A percentile compares a stretch with the other conserved stretches of the same genome.
Evolutionary conservation across 2,888 invertebrate genomes (phyloP).

Genomic region (Aspidiotus destructor): DNA sequence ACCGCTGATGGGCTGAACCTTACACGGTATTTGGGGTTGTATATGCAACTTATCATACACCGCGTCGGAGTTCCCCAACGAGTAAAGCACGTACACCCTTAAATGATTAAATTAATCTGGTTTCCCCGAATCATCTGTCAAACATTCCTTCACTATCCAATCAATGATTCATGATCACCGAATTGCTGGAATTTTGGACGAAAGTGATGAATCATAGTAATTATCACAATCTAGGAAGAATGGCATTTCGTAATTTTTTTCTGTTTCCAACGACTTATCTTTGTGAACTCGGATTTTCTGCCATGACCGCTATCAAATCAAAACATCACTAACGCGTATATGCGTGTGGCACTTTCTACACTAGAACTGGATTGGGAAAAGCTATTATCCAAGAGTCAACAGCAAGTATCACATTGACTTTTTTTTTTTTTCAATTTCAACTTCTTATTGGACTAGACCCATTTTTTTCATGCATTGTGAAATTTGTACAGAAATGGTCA

Average conservation of each 20-base stretch:
- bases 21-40: no score
- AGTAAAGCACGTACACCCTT: no score
- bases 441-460: neutral
- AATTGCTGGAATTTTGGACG: neutral
- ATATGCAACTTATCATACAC: no score
- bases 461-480: no score
- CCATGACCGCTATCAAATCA: neutral
- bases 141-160: no score
- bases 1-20: no score
- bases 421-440: no score
- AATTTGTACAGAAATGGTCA: no score
- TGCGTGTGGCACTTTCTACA: neutral
- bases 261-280: neutral
- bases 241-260: neutral
- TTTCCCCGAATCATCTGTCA: no score
- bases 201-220: neutral
- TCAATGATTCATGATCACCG: neutral
- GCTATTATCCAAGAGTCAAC: neutral
- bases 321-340: neutral
- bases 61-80: no score
- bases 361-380: neutral
- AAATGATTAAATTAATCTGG: no score
- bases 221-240: neutral
- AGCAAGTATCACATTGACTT: neutral
- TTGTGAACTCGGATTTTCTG: neutral